Conservation (phyloP, 2,113 vertebrate genomes). For the Oophaga pumilio region DNA sequence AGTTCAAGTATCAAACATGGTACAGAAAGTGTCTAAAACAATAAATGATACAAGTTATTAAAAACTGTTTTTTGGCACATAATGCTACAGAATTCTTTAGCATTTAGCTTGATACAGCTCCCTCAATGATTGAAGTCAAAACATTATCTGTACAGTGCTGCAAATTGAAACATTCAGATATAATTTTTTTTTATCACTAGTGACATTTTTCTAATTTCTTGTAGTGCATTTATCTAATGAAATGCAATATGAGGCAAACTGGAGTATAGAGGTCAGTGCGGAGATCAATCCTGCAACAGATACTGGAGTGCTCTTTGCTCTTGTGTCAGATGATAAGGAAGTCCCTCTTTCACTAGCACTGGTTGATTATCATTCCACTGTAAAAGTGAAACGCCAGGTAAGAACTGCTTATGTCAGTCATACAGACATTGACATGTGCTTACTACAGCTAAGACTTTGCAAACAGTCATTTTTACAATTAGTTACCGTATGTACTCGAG, state of each 20-base stretch:
- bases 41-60: no score
- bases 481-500: no score
- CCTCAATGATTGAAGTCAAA: not conserved
- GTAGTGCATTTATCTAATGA: slow-evolving; percentile 64
- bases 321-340: slow-evolving; percentile 75
- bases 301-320: slow-evolving; percentile 85
- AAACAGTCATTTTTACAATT: no score
- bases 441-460: not conserved
- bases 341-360: slow-evolving; percentile 86
- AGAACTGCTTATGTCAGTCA: slow-evolving; percentile 43
- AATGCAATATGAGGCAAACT: slow-evolving; percentile 68
- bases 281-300: slow-evolving; percentile 81
- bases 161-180: no score
- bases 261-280: slow-evolving; percentile 79
- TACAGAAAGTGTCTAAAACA: no score
- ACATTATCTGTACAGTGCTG: not conserved
- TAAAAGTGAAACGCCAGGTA: slow-evolving; percentile 86
- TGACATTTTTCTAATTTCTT: slow-evolving; percentile 20
- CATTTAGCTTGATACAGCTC: no score
- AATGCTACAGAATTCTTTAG: no score
- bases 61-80: no score
- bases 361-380: slow-evolving; percentile 85
- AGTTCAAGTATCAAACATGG: no score
- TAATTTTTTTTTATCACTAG: no score
- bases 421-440: not conserved